Evolutionary conservation across 92 coral and sea anemone genomes (phyloP), one percentile per base, ranked within the genome.

Genomic region (Epizoanthus illoricatus): DNA sequence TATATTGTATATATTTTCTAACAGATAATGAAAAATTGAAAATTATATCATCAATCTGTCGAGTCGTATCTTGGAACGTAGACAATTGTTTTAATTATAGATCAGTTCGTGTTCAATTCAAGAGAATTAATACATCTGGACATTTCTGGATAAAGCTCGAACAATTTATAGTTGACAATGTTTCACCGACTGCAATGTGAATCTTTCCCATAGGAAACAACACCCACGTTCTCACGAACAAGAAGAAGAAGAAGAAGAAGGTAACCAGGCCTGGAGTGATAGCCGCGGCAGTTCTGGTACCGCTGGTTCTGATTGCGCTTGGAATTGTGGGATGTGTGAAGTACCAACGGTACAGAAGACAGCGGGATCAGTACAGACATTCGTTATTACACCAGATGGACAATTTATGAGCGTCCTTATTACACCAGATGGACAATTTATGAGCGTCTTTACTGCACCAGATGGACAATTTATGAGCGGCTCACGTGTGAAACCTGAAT

Each of bases 241-340:
- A 20, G 19, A 45, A 78, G 61, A 41, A 18, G 24, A 69, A 20
- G 19, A 45, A 78, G 61, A 41, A 18, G 24, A 63, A 78, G 55
- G 58, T 13, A 49, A 43, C 60, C 71, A 64, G 47, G 71, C 71
- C 82, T 40, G 82, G 82, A 78, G 16, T 61, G 40, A 78, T 78
- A 78, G 82, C 82, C n/a, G 82, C 82, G 7, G 82, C 82, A 11
- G 82, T 78, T 5, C 71, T 78, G 82, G 82, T 78, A 21, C 82
- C 82, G 43, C 49, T 78, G 56, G n/a, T 62, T 21, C 42, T 78
- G 21, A 45, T 78, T 21, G 60, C 60, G 21, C 60, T 78, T 63
- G 82, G 82, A 19, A 41, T 62, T 43, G 19, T 78, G 71, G 82
- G 71, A 62, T 78, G 10, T 41, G 7, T 63, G 17, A 63, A 39